Base-by-base conservation (phyloP, 2,797 vertebrate species). In the Varecia variegata region DNA sequence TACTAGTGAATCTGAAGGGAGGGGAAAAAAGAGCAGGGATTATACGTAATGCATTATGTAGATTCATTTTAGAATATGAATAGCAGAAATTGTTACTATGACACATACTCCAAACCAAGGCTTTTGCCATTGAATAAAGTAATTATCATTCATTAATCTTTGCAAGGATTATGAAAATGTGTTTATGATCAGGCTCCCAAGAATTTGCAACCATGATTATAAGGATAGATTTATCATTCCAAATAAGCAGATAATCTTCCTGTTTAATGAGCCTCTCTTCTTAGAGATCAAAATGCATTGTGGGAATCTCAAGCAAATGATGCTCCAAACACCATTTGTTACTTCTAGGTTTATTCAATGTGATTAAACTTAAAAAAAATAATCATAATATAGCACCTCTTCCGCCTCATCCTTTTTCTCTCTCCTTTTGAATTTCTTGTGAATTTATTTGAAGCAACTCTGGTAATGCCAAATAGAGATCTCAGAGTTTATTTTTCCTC, bases 131-230 rank as follows among this genome's bases (percentile, higher is more conserved):
- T 97, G 80, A 73, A 87, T 88, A 96, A 97, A 96, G 17, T 97
- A 98, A 97, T 97, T 89, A 96, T 95, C 97, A 96, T 71, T 95
- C 84, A 96, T 97, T 97, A 97, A 87, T 87, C 76, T 12, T 21
- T 96, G 76, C 18, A 81, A 94, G 52, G 86, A 85, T 60, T 95
- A 86, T 95, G 83, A 98, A 95, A 96, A 79, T 5, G 60, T 97
- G 93, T 88, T 94, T 96, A 45, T 85, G 60, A 62, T 50, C 93
- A 84, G 84, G 85, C 67, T 97, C 50, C 47, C 90, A 70, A 90
- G 93, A 23, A 73, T 91, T 43, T 94, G 40, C 89, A 97, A 86
- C 70, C 92, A 96, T 94, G 84, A 90, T 71, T 96, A 58, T 90
- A 89, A 96, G 73, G 73, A 74, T 79, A 95, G 84, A 97, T 95